These are phyloP conservation scores for Mercenaria mercenaria DNA, from an alignment of 1,140 invertebrate genomes.

Conservation along the genomic window DNA sequence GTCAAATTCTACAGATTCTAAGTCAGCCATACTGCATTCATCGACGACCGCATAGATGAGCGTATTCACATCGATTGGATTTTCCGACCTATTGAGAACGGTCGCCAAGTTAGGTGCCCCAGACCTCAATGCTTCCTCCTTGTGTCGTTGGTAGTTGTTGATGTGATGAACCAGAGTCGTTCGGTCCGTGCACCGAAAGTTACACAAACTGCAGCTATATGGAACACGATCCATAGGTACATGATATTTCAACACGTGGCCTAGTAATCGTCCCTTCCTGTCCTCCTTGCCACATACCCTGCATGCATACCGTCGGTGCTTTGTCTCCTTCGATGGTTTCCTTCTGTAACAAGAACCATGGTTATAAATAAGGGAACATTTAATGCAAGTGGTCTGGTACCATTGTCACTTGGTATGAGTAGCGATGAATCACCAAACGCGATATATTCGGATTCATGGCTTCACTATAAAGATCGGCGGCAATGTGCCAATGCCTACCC, in stretches of 20 bases:
- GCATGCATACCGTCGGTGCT: neutral
- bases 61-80: neutral
- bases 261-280: neutral
- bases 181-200: neutral
- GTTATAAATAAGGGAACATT: too few relatives aligned
- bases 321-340: neutral
- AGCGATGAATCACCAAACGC: too few relatives aligned
- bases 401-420: too few relatives aligned
- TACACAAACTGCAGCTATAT: neutral
- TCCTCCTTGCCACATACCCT: neutral
- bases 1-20: too few relatives aligned
- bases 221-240: neutral
- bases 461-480: too few relatives aligned
- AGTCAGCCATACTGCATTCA: too few relatives aligned
- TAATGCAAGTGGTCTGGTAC: too few relatives aligned
- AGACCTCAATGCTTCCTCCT: neutral
- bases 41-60: too few relatives aligned
- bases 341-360: neutral
- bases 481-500: too few relatives aligned
- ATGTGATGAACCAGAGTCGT: neutral
- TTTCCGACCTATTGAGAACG: neutral
- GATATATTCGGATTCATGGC: too few relatives aligned
- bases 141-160: neutral
- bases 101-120: neutral
- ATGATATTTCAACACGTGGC: neutral